Base-by-base conservation (phyloP, 2,888 invertebrate genomes). In the Nymphalis c-album region DNA sequence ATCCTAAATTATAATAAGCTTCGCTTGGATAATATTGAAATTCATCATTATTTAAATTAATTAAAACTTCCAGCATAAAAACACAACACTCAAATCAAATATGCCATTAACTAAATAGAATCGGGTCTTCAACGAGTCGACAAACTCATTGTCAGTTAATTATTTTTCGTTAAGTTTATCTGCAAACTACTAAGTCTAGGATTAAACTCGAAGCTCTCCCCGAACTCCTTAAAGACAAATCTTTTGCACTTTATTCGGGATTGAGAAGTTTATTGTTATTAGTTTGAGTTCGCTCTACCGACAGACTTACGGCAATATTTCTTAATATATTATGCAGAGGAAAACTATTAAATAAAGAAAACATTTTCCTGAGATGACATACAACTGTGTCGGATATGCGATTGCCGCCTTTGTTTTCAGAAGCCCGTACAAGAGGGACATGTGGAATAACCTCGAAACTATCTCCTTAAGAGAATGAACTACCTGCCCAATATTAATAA, bases 91-190 rank as follows among this genome's bases (percentile, higher is more conserved):
- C 16, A 5, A 51, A 22, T 51, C 6, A n/a, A 55, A 35, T 55
- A 55, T 16, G 31, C 31, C 7, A 7, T 48, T 18, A 48, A 55
- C 20, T 55, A n/a, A 31, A 55, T 7, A 55, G 13, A 31, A 45
- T 18, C 55, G 17, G 16, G 18, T 18, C 47, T 64, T 48, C 61
- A 35, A 18, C 31, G 26, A 20, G 16, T 45, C 40, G 26, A 18
- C 10, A 51, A 63, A 61, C 26, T 64, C 26, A 50, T 70, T 63
- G 65, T 66, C 64, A 60, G 58, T 61, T 70, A 68, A 68, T 70
- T 63, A 71, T 71, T 70, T 70, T 70, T 69, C 22, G 60, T 50
- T 26, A 50, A 55, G 47, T 67, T 60, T 58, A 58, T 62, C 61
- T 63, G 50, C 67, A 51, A 68, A 68, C 62, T 67, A 64, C 64